Evolutionary conservation across 2,888 invertebrate genomes (phyloP).

Genomic region (Meandrusa payeni): DNA sequence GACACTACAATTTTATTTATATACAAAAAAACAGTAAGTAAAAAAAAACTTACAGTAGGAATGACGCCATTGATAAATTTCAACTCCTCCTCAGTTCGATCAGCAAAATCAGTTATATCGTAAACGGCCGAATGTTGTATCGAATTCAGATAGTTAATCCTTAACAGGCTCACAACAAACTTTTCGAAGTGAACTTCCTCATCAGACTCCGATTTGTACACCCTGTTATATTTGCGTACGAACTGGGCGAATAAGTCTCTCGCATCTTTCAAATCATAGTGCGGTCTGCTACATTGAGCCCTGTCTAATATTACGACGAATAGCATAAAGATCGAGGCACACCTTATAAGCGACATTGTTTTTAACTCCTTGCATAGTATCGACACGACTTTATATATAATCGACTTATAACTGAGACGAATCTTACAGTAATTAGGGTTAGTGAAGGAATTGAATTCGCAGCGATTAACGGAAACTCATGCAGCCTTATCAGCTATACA

Average conservation of each 20-base stretch:
- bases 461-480: background rate
- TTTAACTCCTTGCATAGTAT: background rate
- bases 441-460: background rate
- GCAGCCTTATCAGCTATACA: background rate
- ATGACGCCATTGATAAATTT: too few relatives aligned
- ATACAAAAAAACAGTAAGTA: too few relatives aligned
- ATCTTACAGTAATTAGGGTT: background rate
- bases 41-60: too few relatives aligned
- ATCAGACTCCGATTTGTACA: background rate
- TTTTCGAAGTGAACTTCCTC: background rate
- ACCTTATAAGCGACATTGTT: constrained; percentile 2
- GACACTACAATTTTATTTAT: too few relatives aligned
- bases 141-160: constrained; percentile 1
- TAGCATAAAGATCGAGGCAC: background rate
- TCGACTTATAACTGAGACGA: background rate
- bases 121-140: background rate
- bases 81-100: background rate
- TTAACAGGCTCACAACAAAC: background rate
- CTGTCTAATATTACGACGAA: background rate
- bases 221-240: background rate
- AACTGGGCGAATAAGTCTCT: background rate
- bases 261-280: constrained; percentile 3
- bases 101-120: background rate
- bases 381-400: background rate
- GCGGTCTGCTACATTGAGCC: background rate